A percentile compares a stretch with the other conserved stretches of the same genome.
Evolutionary conservation across 1,140 invertebrate species (phyloP).

Genomic region (Polyergus mexicanus): DNA sequence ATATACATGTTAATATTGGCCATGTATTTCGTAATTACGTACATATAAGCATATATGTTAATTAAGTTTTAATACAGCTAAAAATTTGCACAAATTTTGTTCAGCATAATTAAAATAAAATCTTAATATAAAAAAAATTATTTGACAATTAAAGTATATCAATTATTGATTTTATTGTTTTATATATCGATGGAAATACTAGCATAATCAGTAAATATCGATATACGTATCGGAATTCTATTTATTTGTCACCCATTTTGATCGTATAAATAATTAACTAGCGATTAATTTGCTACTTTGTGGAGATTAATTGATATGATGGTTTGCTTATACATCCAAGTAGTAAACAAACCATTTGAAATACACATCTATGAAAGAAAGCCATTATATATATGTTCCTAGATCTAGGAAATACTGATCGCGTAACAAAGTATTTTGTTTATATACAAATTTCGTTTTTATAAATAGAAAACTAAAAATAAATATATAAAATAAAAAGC

Average conservation of each 20-base stretch:
- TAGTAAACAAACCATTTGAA: conserved; percentile 42
- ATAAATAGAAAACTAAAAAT: neutral
- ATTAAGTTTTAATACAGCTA: neutral
- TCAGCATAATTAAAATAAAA: neutral
- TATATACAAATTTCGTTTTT: neutral
- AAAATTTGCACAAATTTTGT: neutral
- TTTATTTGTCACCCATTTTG: conserved; percentile 21
- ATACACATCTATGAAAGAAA: conserved; percentile 52
- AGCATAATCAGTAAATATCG: neutral
- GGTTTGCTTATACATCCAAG: conserved; percentile 19
- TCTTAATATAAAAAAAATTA: conserved; percentile 8
- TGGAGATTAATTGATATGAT: conserved; percentile 35
- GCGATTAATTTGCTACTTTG: conserved; percentile 45
- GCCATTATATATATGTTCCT: conserved; percentile 19
- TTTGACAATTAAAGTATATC: neutral
- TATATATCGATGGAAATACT: neutral
- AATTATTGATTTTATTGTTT: conserved; percentile 3
- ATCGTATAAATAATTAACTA: conserved; percentile 57
- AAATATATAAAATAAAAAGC: conserved; percentile 3
- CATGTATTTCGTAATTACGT: neutral
- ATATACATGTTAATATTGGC: too few species aligned
- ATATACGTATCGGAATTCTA: conserved; percentile 23
- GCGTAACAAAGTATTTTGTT: neutral
- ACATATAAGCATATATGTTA: neutral
- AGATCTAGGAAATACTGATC: conserved; percentile 45